Evolutionary conservation across 1,140 invertebrate genomes (phyloP).

Genomic region (Trichogramma pretiosum): DNA sequence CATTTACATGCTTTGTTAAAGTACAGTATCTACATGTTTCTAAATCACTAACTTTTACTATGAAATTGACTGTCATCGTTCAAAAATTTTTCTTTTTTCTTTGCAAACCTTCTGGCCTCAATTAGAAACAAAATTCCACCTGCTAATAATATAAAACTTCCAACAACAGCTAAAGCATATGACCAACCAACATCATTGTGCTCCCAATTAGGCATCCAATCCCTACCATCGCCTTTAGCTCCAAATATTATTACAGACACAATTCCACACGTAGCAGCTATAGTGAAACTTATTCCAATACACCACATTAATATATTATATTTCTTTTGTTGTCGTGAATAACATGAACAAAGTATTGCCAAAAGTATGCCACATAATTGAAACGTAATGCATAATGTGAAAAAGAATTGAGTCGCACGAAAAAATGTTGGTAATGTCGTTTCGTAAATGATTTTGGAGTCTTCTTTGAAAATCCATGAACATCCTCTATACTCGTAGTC

Average conservation of each 20-base stretch:
- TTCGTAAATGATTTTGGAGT: conserved; percentile 82
- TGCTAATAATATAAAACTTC: conserved; percentile 62
- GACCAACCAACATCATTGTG: conserved; percentile 95
- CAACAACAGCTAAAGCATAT: conserved; percentile 76
- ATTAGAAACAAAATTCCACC: conserved; percentile 71
- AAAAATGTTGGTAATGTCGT: conserved; percentile 81
- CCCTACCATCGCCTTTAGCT: conserved; percentile 75
- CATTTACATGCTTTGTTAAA: too few species aligned
- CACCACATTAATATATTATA: conserved; percentile 65
- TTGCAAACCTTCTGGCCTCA: conserved; percentile 67
- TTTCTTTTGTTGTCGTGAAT: conserved; percentile 68
- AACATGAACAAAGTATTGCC: conserved; percentile 63
- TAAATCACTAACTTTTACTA: conserved; percentile 21
- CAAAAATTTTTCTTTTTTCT: conserved; percentile 57
- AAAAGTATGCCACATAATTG: conserved; percentile 64
- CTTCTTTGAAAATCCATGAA: conserved; percentile 90
- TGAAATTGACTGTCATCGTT: conserved; percentile 37
- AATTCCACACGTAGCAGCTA: conserved; percentile 66
- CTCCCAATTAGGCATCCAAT: conserved; percentile 96
- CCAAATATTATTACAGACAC: conserved; percentile 75
- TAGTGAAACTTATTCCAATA: conserved; percentile 60
- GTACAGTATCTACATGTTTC: too few species aligned
- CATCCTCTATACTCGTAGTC: conserved; percentile 72
- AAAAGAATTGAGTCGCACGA: conserved; percentile 86
- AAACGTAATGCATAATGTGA: conserved; percentile 74